Evolutionary conservation across 2,888 invertebrate species (phyloP).

Genomic region (Drosophila affinis): DNA sequence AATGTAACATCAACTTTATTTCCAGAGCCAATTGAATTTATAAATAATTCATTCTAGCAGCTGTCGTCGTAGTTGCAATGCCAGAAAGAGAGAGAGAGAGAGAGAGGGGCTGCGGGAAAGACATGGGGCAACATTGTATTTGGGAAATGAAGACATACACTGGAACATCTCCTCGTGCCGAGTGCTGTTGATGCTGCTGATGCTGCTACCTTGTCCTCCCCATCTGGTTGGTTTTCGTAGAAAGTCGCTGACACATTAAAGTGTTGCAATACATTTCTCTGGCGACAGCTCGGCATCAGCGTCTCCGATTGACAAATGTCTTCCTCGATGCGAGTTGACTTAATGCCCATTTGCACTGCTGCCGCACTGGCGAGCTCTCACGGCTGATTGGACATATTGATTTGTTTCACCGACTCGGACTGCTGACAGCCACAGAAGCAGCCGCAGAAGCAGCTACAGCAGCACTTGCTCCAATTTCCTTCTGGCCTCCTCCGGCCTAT

Average conservation of each 20-base stretch:
- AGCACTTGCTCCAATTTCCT: constrained; percentile 68
- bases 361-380: constrained; percentile 37
- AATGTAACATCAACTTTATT: constrained; percentile 80
- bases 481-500: constrained; percentile 49
- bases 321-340: constrained; percentile 75
- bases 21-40: constrained; percentile 69
- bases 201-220: constrained; percentile 6
- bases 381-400: constrained; percentile 71
- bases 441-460: no score
- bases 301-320: constrained; percentile 73
- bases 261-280: constrained; percentile 58
- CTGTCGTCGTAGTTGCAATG: constrained; percentile 14
- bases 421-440: constrained; percentile 20
- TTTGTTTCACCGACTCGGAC: constrained; percentile 66
- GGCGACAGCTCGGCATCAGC: constrained; percentile 44
- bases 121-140: constrained; percentile 52
- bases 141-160: constrained; percentile 77
- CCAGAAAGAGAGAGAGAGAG: constrained; percentile 17
- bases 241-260: constrained; percentile 78
- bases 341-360: constrained; percentile 62
- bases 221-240: constrained; percentile 67
- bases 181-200: constrained; percentile 3
- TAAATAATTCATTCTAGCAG: constrained; percentile 73
- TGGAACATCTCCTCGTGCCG: constrained; percentile 47
- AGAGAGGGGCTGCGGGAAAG: constrained; percentile 12